phyloP scores from a whole-genome alignment of 2,888 invertebrate genomes.

The Timema cristinae region DNA sequence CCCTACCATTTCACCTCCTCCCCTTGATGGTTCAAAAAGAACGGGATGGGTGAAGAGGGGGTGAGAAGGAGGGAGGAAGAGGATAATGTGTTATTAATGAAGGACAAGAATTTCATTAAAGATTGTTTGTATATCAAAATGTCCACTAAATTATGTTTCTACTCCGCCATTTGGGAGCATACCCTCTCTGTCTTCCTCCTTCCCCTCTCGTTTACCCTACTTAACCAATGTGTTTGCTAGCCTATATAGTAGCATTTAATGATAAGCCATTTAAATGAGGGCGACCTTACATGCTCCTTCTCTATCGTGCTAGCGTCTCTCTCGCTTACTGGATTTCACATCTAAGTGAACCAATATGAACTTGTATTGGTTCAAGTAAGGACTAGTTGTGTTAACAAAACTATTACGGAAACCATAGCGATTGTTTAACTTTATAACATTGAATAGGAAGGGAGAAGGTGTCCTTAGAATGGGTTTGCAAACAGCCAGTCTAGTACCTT shows the following conservation, averaged over 20 bases:
- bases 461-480: no score
- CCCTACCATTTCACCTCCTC: no score
- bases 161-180: constrained; percentile 12
- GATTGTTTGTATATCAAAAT: constrained; percentile 60
- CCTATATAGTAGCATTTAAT: constrained; percentile 26
- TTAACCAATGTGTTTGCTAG: constrained; percentile 15
- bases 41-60: no score
- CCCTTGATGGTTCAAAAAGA: constrained; percentile 5
- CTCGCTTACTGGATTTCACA: no score
- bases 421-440: no score
- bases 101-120: constrained; percentile 64
- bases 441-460: no score
- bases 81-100: constrained; percentile 62
- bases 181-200: background rate
- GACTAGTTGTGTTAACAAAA: no score
- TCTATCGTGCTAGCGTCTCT: no score
- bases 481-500: no score
- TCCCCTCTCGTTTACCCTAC: constrained; percentile 10
- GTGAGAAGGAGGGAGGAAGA: constrained; percentile 22
- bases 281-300: background rate
- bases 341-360: no score
- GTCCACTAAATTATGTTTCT: constrained; percentile 55
- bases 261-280: constrained; percentile 31
- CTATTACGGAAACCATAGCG: no score
- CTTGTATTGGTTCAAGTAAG: no score